Conservation (phyloP, 2,113 vertebrate species). For the Sapajus apella region DNA sequence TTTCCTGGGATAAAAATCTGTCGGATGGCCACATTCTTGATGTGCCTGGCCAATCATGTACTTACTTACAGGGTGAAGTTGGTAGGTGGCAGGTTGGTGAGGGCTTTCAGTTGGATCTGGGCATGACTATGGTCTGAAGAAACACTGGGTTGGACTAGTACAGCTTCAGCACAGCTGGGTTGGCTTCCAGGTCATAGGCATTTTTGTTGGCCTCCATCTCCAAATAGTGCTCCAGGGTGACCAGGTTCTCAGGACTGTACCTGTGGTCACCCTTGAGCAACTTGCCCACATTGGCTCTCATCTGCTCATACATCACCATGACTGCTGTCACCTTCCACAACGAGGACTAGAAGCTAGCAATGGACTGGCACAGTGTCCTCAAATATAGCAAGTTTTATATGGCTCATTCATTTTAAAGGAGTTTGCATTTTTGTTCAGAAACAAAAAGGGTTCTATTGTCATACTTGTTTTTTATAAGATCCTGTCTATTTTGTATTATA, state of each 20-base stretch:
- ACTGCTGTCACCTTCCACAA: background rate
- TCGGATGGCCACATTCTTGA: too few species aligned
- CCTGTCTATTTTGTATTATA: background rate
- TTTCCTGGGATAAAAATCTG: too few species aligned
- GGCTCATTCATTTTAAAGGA: background rate
- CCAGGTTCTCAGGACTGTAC: slow-evolving; percentile 50
- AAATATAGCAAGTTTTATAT: background rate
- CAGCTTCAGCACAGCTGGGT: background rate
- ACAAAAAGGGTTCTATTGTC: background rate
- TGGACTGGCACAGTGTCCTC: rapidly evolving
- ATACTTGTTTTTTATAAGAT: background rate
- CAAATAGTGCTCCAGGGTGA: too few species aligned
- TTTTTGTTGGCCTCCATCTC: too few species aligned
- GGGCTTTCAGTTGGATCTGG: slow-evolving; percentile 95
- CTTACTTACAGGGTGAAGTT: slow-evolving; percentile 96
- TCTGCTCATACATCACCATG: slow-evolving; percentile 93
- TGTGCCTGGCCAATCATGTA: slow-evolving; percentile 97
- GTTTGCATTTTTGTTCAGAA: background rate
- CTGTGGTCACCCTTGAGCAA: slow-evolving; percentile 93
- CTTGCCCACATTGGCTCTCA: slow-evolving; percentile 93
- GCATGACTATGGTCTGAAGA: slow-evolving; percentile 93
- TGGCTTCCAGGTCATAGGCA: too few species aligned
- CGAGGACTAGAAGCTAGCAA: background rate
- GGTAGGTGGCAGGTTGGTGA: slow-evolving; percentile 96
- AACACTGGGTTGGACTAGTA: slow-evolving; percentile 98